Evolutionary conservation across 2,113 vertebrate genomes (phyloP).

Genomic region (Solea senegalensis): DNA sequence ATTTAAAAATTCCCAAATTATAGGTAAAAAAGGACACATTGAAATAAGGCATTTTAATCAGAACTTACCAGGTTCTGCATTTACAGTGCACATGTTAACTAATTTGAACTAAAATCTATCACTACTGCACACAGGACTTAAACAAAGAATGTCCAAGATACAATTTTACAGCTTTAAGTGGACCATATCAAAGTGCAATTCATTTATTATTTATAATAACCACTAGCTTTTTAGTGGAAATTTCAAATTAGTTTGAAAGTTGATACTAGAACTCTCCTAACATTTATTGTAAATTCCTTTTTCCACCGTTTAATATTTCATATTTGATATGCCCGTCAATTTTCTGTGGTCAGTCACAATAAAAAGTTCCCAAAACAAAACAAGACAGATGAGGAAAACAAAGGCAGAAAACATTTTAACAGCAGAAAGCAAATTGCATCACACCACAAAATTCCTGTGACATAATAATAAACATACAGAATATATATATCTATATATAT

Average conservation of each 20-base stretch:
- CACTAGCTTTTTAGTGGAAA: background rate
- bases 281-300: background rate
- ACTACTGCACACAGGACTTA: background rate
- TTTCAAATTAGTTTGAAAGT: constrained; percentile 6
- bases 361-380: background rate
- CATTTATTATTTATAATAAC: background rate
- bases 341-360: background rate
- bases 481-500: background rate
- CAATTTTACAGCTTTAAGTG: background rate
- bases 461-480: constrained; percentile 51
- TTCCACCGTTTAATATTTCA: background rate
- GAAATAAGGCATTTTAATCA: constrained; percentile 24
- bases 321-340: background rate
- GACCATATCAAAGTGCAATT: constrained; percentile 38
- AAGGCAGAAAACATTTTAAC: background rate
- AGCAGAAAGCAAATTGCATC: background rate
- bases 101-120: background rate
- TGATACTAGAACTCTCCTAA: too few species aligned
- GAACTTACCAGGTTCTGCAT: constrained; percentile 8
- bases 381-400: background rate
- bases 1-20: background rate
- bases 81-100: constrained; percentile 35
- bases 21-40: background rate
- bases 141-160: background rate
- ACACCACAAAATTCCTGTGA: constrained; percentile 9